Percentiles rank a stretch among this genome's conserved stretches.
These are phyloP conservation scores for Grallaria varia DNA, from an alignment of 2,113 vertebrate species.

Conservation along the genomic window DNA sequence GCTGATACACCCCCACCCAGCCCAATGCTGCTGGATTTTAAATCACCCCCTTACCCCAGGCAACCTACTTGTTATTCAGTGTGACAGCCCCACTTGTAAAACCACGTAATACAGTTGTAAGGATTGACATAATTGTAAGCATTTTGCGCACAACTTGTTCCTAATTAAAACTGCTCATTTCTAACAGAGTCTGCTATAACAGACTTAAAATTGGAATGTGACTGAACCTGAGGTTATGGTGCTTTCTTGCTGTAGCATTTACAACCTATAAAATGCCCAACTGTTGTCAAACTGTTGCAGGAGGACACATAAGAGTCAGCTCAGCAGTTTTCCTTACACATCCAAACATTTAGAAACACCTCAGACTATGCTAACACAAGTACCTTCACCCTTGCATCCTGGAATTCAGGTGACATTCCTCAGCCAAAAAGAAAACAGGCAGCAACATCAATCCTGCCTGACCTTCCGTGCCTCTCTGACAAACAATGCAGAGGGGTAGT, in stretches of 20 bases:
- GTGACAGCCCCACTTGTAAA: background rate
- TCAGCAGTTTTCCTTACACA: background rate
- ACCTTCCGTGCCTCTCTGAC: background rate
- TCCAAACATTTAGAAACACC: background rate
- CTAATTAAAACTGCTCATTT: background rate
- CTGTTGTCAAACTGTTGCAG: background rate
- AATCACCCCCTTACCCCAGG: background rate
- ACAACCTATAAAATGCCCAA: background rate
- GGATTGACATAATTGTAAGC: background rate
- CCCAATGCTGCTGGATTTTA: fast-evolving
- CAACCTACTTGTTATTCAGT: background rate
- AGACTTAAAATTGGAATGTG: background rate
- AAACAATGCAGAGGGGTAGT: background rate
- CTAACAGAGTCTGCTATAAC: background rate
- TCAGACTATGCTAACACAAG: background rate
- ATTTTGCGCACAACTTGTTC: background rate
- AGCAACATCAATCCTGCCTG: background rate
- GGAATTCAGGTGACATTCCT: background rate
- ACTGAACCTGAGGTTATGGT: background rate
- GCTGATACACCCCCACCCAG: background rate
- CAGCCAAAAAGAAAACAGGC: background rate
- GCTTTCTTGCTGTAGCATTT: background rate
- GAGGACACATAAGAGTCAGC: fast-evolving
- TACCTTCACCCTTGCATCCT: background rate
- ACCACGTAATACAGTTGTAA: fast-evolving